Evolutionary conservation across 2,113 vertebrate genomes (phyloP), one percentile per base, ranked within the genome.

Genomic region (Tauraco erythrolophus): DNA sequence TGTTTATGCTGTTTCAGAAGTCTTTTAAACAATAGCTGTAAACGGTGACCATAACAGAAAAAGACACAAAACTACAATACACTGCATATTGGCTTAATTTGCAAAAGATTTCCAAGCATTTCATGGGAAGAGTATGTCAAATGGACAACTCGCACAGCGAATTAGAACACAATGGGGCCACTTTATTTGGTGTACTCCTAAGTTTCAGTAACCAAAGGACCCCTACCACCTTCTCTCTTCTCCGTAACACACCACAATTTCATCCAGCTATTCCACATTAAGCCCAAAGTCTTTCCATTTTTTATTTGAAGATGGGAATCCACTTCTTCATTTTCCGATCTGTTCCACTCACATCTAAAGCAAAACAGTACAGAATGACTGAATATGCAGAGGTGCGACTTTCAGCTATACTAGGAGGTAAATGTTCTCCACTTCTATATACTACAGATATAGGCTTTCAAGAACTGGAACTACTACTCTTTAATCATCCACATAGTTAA

Each of bases 11-110:
- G 37, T 64, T 79, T 71, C 84, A 86, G 48, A 84, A 74, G 7
- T 60, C 77, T 81, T 89, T 75, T 51, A 58, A 76, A 80, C 46
- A 88, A 90, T 3, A 94, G 35, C 33, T 91, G 61, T 41, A 87
- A 94, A 77, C 6, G 17, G 43, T 75, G 69, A 69, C 30, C 30
- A 2, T 39, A 78, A 84, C 6, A 92, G 57, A 84, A 69, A n/a
- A 62, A 31, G 51, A 64, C 43, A 76, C 8, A 51, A 64, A 72
- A 37, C 45, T 79, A 48, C 46, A 79, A 48, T 15, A 72, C 6
- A 48, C 4, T 56, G n/a, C 3, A 4, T 35, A 65, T 65, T 84
- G 78, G 57, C 17, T 39, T 72, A 14, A 91, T 53, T 82, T 85
- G 43, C 53, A 75, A 51, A 84, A 84, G 39, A 77, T 39, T 66